Percentiles rank a stretch among this genome's conserved stretches.
These are phyloP conservation scores for Spinus olivaceus DNA, from an alignment of 2,797 vertebrate genomes.

Conservation along the genomic window DNA sequence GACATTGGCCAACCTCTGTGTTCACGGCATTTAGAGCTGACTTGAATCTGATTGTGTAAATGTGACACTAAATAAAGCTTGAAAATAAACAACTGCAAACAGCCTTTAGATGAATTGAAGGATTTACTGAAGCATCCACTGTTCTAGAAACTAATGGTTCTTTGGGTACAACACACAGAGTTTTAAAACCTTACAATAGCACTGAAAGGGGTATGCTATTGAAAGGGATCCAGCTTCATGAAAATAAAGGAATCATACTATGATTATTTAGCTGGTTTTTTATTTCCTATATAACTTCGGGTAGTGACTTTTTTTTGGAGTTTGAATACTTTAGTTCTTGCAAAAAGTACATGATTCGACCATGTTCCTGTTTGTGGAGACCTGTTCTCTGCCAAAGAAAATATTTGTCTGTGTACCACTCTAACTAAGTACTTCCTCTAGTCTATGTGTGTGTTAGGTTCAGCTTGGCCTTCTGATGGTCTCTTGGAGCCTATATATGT, in stretches of 20 bases:
- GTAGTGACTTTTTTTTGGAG: background rate
- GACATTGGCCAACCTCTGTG: background rate
- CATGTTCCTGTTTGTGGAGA: conserved; percentile 41
- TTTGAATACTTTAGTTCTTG: conserved; percentile 13
- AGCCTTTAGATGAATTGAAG: background rate
- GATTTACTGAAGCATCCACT: background rate
- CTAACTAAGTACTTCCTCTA: conserved; percentile 50
- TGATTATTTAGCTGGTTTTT: background rate
- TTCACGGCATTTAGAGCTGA: background rate
- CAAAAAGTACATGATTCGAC: background rate
- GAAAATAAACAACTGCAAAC: background rate
- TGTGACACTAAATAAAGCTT: background rate
- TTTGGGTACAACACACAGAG: background rate
- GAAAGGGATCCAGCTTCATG: background rate
- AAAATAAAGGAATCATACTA: background rate
- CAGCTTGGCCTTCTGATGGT: conserved; percentile 43
- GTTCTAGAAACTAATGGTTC: background rate
- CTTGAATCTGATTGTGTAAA: background rate
- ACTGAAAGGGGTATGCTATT: background rate
- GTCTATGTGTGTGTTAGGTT: conserved; percentile 49
- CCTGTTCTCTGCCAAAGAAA: conserved; percentile 62
- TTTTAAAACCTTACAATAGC: background rate
- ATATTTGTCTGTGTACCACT: conserved; percentile 40
- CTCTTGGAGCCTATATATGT: conserved; percentile 7
- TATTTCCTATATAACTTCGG: background rate